phyloP scores from a whole-genome alignment of 2,113 vertebrate genomes.

The Mastomys natalensis region DNA sequence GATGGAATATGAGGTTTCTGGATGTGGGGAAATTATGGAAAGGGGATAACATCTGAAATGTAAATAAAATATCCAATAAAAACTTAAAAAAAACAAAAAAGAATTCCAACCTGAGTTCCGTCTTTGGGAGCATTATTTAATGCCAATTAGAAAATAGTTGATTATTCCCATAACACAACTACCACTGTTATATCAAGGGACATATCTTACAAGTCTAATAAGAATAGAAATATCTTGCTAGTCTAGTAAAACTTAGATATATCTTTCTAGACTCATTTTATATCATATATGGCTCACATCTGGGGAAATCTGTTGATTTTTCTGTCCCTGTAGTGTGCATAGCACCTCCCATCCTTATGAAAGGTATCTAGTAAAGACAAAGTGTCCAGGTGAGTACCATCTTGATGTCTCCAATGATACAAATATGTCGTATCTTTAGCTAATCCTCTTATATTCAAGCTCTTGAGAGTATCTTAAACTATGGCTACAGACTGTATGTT shows the following conservation, averaged over 20 bases:
- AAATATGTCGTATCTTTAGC: background rate
- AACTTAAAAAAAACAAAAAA: too few species aligned
- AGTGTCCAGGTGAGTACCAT: background rate
- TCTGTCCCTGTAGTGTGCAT: background rate
- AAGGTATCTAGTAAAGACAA: background rate
- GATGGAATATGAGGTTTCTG: too few species aligned
- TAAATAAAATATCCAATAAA: too few species aligned
- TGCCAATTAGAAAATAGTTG: background rate
- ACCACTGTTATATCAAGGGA: background rate
- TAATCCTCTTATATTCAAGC: background rate
- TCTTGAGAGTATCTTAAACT: background rate
- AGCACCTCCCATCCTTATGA: background rate
- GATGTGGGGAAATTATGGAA: too few species aligned
- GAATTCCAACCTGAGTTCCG: background rate
- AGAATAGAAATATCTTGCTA: background rate
- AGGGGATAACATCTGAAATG: too few species aligned
- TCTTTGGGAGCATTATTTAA: background rate
- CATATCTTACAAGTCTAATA: too few species aligned
- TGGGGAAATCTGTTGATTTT: background rate
- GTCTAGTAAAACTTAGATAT: background rate
- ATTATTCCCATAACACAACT: background rate
- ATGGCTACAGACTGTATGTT: background rate
- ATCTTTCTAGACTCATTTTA: too few species aligned
- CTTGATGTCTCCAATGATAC: background rate
- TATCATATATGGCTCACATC: background rate